Conservation (phyloP, 2,888 invertebrate species). For the Catocala nupta region DNA sequence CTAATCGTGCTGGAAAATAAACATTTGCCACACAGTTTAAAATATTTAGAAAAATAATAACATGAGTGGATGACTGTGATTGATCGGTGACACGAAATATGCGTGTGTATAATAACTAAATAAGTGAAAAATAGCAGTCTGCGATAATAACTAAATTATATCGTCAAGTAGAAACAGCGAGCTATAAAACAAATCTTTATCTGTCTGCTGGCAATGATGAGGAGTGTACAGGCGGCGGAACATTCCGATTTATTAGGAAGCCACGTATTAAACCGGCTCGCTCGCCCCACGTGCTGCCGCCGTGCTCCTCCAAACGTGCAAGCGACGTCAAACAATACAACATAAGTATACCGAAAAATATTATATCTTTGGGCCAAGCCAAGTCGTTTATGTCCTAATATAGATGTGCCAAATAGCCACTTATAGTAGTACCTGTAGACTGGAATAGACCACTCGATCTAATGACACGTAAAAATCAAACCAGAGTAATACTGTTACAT, state of each 20-base stretch:
- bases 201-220: conserved; percentile 57
- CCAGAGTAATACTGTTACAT: conserved; percentile 82
- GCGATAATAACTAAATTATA: conserved; percentile 32
- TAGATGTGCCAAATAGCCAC: conserved; percentile 56
- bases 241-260: conserved; percentile 81
- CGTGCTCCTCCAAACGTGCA: conserved; percentile 68
- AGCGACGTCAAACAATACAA: conserved; percentile 57
- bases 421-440: conserved; percentile 16
- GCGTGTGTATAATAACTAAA: conserved; percentile 17
- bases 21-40: conserved; percentile 16
- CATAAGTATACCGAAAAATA: conserved; percentile 45
- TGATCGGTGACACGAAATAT: conserved; percentile 12
- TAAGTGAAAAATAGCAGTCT: conserved; percentile 12
- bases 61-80: conserved; percentile 3
- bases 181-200: conserved; percentile 55
- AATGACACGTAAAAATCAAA: conserved; percentile 65
- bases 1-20: conserved; percentile 19
- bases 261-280: conserved; percentile 74
- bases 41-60: conserved; percentile 34
- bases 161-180: conserved; percentile 23
- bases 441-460: conserved; percentile 20
- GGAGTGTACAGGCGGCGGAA: conserved; percentile 54
- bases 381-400: conserved; percentile 41
- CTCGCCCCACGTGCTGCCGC: conserved; percentile 66
- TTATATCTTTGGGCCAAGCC: conserved; percentile 50